Evolutionary conservation across 2,888 invertebrate genomes (phyloP), one percentile per base, ranked within the genome.

Genomic region (Callimorpha dominula): DNA sequence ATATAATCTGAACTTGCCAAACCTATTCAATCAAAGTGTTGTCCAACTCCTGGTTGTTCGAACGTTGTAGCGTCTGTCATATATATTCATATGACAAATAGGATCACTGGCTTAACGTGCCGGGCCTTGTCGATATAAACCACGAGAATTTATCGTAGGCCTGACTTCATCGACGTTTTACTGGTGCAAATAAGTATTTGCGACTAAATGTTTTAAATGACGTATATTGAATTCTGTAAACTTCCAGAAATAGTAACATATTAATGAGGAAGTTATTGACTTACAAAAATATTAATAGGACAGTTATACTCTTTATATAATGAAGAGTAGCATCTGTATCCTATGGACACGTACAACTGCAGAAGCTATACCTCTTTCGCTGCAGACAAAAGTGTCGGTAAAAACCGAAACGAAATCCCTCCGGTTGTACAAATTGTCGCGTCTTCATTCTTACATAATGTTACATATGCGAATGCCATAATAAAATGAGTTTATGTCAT

Each of bases 401-500:
- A n/a, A 74, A 76, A 72, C 42, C 31, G 9, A 3, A 42, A 8
- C 11, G 1, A 1, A 52, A 12, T 15, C 1, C 12, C 17, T 20
- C 15, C 4, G 42, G 7, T 14, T 73, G n/a, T 65, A 65, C 40
- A 63, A 71, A 71, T 5, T 73, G 73, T 66, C 81, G 40, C 73
- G 57, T 84, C 81, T 84, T 73, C 73, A 75, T 50, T 60, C 73
- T 74, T 83, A 80, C 63, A 40, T 73, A 78, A 71, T 65, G 71
- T 67, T 78, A 75, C 75, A 85, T 82, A 89, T 85, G 84, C 84
- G 80, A 86, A 77, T 72, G 76, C 82, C 77, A 87, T 87, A 87
- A 86, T 81, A 81, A 85, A 88, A 88, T 82, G 84, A 82, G 85
- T 89, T 87, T 87, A 88, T 88, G 81, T 79, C 76, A 79, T 80